These are phyloP conservation scores for Tipula confusa DNA, from an alignment of 2,888 invertebrate genomes.

Conservation along the genomic window DNA sequence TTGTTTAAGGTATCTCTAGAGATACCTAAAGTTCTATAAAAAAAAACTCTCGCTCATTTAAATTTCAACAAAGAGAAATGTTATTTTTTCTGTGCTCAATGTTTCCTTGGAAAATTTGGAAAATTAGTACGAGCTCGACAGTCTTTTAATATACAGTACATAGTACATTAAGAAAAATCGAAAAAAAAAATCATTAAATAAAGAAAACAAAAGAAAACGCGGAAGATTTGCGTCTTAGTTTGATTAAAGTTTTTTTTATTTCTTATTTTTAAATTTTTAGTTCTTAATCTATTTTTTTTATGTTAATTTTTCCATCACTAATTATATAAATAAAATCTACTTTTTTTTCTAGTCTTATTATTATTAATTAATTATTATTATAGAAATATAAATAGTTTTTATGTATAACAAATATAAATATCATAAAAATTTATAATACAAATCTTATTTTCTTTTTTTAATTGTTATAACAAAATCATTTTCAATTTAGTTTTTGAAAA, in stretches of 20 bases:
- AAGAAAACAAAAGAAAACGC: background rate
- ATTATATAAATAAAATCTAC: background rate
- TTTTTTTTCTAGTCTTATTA: background rate
- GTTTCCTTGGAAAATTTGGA: background rate
- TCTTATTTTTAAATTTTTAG: background rate
- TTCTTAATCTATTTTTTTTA: background rate
- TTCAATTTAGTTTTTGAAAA: background rate
- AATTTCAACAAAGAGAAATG: background rate
- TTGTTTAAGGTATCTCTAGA: background rate
- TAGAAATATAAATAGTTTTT: background rate
- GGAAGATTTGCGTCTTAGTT: background rate
- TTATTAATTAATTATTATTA: background rate
- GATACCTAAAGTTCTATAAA: background rate
- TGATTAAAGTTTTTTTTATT: conserved; percentile 8
- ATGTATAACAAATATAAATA: background rate
- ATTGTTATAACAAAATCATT: background rate
- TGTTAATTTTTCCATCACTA: background rate
- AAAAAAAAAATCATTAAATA: background rate
- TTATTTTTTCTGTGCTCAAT: background rate
- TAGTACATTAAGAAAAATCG: background rate
- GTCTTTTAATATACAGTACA: conserved; percentile 20
- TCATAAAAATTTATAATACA: background rate
- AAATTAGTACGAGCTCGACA: conserved; percentile 25
- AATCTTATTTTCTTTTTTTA: background rate
- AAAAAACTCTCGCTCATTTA: background rate